Evolutionary conservation across 37 sponge, comb jelly and placozoan genomes (phyloP), one percentile per base, ranked within the genome.

Genomic region (Ephydatia muelleri): DNA sequence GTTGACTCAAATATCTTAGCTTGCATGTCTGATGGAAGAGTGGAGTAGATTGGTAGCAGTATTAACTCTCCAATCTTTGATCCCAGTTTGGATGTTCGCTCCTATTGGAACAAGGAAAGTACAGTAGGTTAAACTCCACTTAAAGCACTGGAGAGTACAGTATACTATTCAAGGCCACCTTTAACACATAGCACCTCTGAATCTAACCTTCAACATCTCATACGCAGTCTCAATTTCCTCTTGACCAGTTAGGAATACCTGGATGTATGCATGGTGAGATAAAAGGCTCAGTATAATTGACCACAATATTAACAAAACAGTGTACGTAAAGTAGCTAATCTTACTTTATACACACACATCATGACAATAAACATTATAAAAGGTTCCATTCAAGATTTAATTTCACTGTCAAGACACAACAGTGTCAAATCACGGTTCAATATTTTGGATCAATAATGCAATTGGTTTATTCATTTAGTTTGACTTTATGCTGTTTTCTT

Each of bases 1-100:
- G 99, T 99, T 21, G 99, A 97, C 66, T 99, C 99, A 93, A 99
- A 99, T 72, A 99, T 99, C 80, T 99, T 99, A 12, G 97, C 94
- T 73, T 99, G 99, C 97, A 99, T 94, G 70, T 99, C 99, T 36
- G 99, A 93, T 19, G 99, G 99, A 25, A 99, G 86, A 69, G 96
- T 99, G 36, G 99, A 93, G 89, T 99, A 99, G 11, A 99, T 96
- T 25, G 97, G 99, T 31, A 99, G 83, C 39, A 99, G 79, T 37
- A 99, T 43, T 49, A 99, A 82, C 65, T 99, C 99, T 78, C 90
- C 91, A n/a, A 99, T 96, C 71, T 88, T 91, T 23, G 94, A 92
- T 28, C 99, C 99, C 16, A 99, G 85, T 31, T 89, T 84, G 13
- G 87, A 37, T 11, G 90, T 89, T 31, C 95, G 79, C 37, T 99